Evolutionary conservation across 2,888 invertebrate genomes (phyloP).

Genomic region (Trichacis sp.): DNA sequence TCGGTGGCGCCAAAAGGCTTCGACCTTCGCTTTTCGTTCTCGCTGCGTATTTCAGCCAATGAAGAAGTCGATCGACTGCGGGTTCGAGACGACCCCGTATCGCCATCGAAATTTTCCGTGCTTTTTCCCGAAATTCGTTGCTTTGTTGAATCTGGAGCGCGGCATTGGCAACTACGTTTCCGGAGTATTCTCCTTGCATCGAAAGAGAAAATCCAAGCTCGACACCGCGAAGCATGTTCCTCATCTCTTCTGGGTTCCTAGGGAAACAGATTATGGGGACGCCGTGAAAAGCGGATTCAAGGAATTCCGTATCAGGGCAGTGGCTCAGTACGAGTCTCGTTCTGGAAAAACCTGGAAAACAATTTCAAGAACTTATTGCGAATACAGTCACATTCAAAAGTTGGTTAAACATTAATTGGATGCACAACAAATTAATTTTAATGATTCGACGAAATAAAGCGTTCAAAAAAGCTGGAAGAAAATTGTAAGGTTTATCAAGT

Average conservation of each 20-base stretch:
- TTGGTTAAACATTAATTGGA: no score
- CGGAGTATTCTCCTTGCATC: constrained; percentile 37
- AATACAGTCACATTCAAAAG: no score
- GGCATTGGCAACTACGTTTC: constrained; percentile 44
- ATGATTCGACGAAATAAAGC: no score
- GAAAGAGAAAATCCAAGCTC: constrained; percentile 55
- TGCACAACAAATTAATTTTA: no score
- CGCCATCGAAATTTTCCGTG: constrained; percentile 56
- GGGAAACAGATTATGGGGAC: constrained; percentile 65
- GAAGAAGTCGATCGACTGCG: constrained; percentile 59
- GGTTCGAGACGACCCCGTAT: constrained; percentile 62
- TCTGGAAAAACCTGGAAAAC: constrained; percentile 60
- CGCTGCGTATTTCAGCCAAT: constrained; percentile 60
- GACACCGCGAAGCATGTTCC: constrained; percentile 54
- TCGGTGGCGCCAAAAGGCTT: constrained; percentile 49
- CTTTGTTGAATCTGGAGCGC: constrained; percentile 54
- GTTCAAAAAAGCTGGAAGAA: no score
- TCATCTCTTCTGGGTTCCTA: constrained; percentile 52
- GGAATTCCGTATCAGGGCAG: constrained; percentile 60
- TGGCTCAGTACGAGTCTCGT: constrained; percentile 60
- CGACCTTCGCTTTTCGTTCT: constrained; percentile 53
- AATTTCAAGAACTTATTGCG: no score
- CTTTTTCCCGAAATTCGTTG: constrained; percentile 56
- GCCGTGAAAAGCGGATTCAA: constrained; percentile 62
- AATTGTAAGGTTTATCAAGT: no score